Conservation (phyloP, 2,888 invertebrate species). For the Yponomeuta cagnagella region DNA sequence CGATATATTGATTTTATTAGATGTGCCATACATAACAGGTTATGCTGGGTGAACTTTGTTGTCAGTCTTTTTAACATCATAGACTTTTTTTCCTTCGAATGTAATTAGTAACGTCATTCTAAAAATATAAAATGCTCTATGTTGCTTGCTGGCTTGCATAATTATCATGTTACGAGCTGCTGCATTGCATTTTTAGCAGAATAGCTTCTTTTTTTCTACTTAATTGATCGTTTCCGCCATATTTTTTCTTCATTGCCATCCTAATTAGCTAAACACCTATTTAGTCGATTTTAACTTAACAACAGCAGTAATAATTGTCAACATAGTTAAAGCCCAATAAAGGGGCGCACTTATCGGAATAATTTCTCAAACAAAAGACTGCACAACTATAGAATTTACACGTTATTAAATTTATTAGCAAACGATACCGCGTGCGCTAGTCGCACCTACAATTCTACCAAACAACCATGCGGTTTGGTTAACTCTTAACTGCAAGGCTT, state of each 20-base stretch:
- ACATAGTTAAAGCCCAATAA: not conserved
- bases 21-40: no score
- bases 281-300: not conserved
- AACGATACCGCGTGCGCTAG: not conserved
- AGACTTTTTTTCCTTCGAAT: no score
- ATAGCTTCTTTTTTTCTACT: not conserved
- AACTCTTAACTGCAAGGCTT: not conserved
- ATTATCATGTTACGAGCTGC: no score
- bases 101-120: no score
- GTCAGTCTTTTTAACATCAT: no score
- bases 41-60: no score
- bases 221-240: no score
- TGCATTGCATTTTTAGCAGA: no score
- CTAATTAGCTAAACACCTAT: not conserved
- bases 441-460: not conserved
- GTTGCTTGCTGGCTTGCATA: no score
- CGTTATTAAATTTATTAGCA: conserved; percentile 3
- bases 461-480: not conserved
- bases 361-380: conserved; percentile 1
- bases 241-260: not conserved
- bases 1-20: no score
- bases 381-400: conserved; percentile 1
- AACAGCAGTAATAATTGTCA: not conserved
- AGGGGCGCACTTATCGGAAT: not conserved
- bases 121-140: no score